Base-by-base conservation (phyloP, 2,888 invertebrate species). In the Scaptomyza flava region DNA sequence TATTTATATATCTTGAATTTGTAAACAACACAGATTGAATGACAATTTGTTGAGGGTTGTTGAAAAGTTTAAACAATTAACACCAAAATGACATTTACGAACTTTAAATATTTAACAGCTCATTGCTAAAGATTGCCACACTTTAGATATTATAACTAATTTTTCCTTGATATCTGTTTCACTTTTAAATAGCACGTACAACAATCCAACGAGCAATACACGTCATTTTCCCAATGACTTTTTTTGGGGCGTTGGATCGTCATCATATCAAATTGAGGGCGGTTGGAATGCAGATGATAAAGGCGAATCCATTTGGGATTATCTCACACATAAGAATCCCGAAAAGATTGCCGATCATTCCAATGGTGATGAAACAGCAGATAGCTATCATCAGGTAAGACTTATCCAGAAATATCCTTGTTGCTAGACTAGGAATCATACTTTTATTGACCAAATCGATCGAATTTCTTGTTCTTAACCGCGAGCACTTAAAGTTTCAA, bases 281-380 rank as follows among this genome's bases (percentile, higher is more conserved):
- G 92, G 89, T 12, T 92, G 91, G 92, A 86, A 92, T 79, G 90
- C 80, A 12, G 91, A 91, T 54, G 94, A 93, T 20, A 94, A 94
- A 89, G 90, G 93, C 1, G 93, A 93, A 90, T 94, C 93, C 61
- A 94, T 94, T 67, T 95, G 95, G 95, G 95, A 95, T 89, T 92
- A 89, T 58, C 89, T 94, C 76, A 93, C 93, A 1, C 94, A 94
- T 90, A 92, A 93, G 0, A 91, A 91, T 27, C 93, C 94, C 0
- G 94, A 94, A 62, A 93, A 94, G 91, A 93, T 95, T 34, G 93
- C 90, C 0, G 94, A 95, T 75, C 83, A 92, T 17, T 93, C 93
- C 57, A 94, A 93, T 69, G 95, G 93, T 0, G 94, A 95, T 79
- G 84, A 94, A 1, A 93, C 94, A 0, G 92, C 93, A 6, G 94